Evolutionary conservation across 2,888 invertebrate genomes (phyloP).

Genomic region (Panopea generosa): DNA sequence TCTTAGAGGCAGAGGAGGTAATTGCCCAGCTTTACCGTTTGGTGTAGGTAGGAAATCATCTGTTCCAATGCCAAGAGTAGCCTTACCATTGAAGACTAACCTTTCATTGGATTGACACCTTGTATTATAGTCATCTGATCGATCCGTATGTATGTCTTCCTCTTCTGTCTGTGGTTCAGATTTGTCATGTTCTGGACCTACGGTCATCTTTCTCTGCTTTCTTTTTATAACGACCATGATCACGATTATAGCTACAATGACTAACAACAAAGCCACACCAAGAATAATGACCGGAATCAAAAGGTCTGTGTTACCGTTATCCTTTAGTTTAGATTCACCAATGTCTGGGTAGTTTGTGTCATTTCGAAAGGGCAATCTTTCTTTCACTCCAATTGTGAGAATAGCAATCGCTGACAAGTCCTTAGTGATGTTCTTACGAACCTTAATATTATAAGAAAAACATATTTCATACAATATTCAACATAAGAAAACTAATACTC

Average conservation of each 20-base stretch:
- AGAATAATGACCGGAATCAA: conserved; percentile 56
- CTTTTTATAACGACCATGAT: conserved; percentile 30
- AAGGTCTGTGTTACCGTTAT: conserved; percentile 20
- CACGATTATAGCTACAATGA: conserved; percentile 42
- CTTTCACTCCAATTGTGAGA: conserved; percentile 38
- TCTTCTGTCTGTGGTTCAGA: conserved; percentile 64
- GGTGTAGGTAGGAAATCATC: conserved; percentile 31
- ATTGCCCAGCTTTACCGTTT: conserved; percentile 14
- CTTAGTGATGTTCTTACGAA: conserved; percentile 17
- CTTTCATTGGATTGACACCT: conserved; percentile 28
- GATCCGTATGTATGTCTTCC: conserved; percentile 58
- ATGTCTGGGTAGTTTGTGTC: conserved; percentile 18
- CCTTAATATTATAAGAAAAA: conserved; percentile 21
- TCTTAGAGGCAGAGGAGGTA: conserved; percentile 60
- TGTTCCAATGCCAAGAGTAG: conserved; percentile 34
- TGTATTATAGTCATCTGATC: conserved; percentile 28
- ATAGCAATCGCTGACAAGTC: conserved; percentile 51
- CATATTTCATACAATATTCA: no score
- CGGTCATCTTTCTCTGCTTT: conserved; percentile 40
- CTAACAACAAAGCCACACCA: conserved; percentile 42
- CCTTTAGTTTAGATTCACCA: neutral
- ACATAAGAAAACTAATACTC: no score
- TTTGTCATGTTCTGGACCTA: conserved; percentile 44
- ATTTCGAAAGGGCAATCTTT: conserved; percentile 30
- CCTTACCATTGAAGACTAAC: conserved; percentile 38